Percentiles rank a stretch among this genome's conserved stretches.
These are phyloP conservation scores for Uria aalge DNA, from an alignment of 2,113 vertebrate species.

Conservation along the genomic window DNA sequence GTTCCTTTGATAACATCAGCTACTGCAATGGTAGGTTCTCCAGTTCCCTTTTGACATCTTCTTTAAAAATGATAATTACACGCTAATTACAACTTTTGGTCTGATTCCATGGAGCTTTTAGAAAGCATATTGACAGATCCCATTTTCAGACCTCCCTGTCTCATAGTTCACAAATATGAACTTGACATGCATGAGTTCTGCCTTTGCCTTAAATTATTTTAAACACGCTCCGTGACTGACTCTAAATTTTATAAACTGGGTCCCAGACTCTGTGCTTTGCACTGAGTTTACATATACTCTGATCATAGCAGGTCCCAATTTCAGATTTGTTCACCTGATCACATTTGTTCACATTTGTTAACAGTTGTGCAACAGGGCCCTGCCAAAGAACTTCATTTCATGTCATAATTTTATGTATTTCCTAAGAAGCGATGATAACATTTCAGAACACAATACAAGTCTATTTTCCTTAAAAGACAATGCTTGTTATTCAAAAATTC, in stretches of 20 bases:
- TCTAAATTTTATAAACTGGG: not conserved
- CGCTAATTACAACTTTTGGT: not conserved
- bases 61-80: not conserved
- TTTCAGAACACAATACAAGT: not conserved
- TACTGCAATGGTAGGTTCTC: not conserved
- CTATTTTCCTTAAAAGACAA: not conserved
- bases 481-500: not conserved
- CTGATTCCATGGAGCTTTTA: not conserved
- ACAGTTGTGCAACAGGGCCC: not conserved
- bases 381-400: not conserved
- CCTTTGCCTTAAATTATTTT: not conserved
- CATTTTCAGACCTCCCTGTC: not conserved
- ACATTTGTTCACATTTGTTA: not conserved
- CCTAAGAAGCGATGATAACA: not conserved
- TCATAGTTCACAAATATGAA: not conserved
- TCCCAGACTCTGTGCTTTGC: not conserved
- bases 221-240: not conserved
- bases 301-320: not conserved
- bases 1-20: not conserved
- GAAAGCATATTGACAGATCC: not conserved
- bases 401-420: not conserved
- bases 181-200: not conserved
- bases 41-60: not conserved
- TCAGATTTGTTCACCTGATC: not conserved
- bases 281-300: not conserved